Base-by-base conservation (phyloP, 2,888 invertebrate species). In the Lasiommata megera region DNA sequence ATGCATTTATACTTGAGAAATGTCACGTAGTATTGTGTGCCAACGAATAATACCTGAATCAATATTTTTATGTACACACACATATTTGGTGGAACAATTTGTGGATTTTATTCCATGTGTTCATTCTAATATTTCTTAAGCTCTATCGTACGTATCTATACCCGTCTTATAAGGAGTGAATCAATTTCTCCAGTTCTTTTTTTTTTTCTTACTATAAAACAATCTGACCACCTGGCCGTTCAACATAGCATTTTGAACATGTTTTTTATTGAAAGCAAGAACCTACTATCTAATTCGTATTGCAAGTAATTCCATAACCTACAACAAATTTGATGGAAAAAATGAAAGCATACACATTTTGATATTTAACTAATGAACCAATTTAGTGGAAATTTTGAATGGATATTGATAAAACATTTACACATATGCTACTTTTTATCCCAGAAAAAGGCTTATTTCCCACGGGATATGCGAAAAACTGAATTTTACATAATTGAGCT, bases 151-250 rank as follows among this genome's bases (percentile, higher is more conserved):
- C n/a, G n/a, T n/a, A n/a, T n/a, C n/a, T n/a, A n/a, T n/a, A n/a
- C n/a, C n/a, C 54, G 58, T 64, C 69, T 68, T 67, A 72, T 67
- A 72, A 65, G 73, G 65, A 75, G 74, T 75, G 76, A 79, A 83
- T 82, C 79, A 83, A 84, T 84, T 80, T 80, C 80, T 76, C 73
- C 80, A 67, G 68, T 67, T 64, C 62, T 63, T 71, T 74, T 51
- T 78, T 75, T 75, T 67, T 74, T 76, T 67, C 75, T 73, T 65
- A 67, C 70, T 70, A 69, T 69, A 70, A 77, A 69, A 74, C 65
- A 65, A 72, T 67, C 71, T 68, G 70, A 65, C 71, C 72, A 75
- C 75, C 75, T 73, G 72, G 72, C 69, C 69, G 38, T 61, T 55
- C 37, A 51, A 43, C 36, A 56, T 54, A 48, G 41, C 46, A 31